Conservation (phyloP, 92 coral and sea anemone species). For the Heteractis magnifica region DNA sequence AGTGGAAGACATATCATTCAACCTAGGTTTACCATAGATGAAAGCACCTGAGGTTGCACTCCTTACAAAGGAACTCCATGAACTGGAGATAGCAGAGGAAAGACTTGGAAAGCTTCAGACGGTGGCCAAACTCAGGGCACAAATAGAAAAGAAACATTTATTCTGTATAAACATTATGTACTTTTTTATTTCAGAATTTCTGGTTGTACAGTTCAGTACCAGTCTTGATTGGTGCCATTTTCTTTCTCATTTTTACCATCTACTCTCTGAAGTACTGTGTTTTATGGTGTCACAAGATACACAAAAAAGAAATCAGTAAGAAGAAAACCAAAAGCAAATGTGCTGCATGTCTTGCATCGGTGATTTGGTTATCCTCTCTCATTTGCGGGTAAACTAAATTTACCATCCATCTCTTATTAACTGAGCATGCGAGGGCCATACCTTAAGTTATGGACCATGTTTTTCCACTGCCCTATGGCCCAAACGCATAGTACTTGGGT, state of each 20-base stretch:
- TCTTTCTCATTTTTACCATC: constrained; percentile 39
- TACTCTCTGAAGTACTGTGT: constrained; percentile 57
- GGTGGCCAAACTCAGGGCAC: too few relatives aligned
- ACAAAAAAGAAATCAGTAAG: constrained; percentile 28
- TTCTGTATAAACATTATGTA: too few relatives aligned
- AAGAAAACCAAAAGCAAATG: constrained; percentile 23
- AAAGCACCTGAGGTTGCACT: too few relatives aligned
- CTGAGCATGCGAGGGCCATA: not conserved
- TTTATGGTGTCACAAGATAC: constrained; percentile 38
- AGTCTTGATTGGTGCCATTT: constrained; percentile 51
- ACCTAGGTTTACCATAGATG: too few relatives aligned
- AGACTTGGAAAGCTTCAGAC: too few relatives aligned
- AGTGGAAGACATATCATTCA: too few relatives aligned
- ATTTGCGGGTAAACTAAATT: constrained; percentile 51
- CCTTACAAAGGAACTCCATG: too few relatives aligned
- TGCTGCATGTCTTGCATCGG: constrained; percentile 31
- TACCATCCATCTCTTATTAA: not conserved
- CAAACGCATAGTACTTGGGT: too few relatives aligned
- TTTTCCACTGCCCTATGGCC: not conserved
- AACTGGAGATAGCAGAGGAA: too few relatives aligned
- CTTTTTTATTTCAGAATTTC: constrained; percentile 49
- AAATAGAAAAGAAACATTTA: too few relatives aligned
- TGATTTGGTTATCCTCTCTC: constrained; percentile 43
- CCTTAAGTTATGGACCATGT: not conserved
- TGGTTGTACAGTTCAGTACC: constrained; percentile 53